Evolutionary conservation across 2,113 vertebrate species (phyloP).

Genomic region (Mungos mungo): DNA sequence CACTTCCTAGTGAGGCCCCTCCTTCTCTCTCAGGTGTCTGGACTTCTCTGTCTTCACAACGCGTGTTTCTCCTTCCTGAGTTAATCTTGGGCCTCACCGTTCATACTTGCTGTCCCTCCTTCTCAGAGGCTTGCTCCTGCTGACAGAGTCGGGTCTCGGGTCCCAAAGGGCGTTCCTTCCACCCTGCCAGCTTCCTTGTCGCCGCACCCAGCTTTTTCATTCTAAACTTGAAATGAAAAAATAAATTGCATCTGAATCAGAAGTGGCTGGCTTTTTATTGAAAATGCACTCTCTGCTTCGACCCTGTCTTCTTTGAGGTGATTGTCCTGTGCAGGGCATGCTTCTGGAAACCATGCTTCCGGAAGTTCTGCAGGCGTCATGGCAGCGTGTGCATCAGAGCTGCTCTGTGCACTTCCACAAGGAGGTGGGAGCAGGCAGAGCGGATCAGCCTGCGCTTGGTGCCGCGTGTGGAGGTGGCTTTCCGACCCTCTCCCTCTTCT

Average conservation of each 20-base stretch:
- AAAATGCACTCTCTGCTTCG: neutral
- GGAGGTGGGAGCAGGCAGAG: neutral
- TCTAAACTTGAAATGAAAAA: neutral
- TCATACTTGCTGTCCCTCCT: neutral
- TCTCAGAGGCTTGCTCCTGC: neutral
- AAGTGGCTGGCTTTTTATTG: neutral
- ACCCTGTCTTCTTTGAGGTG: neutral
- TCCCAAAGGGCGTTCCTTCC: neutral
- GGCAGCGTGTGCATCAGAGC: neutral
- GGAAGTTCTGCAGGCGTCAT: neutral
- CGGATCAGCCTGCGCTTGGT: neutral
- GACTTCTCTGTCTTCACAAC: neutral
- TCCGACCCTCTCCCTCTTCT: neutral
- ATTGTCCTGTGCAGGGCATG: neutral
- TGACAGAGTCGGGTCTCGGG: neutral
- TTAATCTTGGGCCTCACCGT: neutral
- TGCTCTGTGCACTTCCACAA: neutral
- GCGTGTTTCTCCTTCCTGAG: neutral
- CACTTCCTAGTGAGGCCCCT: neutral
- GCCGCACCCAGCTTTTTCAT: neutral
- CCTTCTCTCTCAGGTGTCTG: neutral
- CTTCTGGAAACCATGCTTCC: neutral
- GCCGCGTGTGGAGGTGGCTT: neutral
- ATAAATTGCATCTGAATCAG: neutral
- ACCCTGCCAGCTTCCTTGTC: neutral